Evolutionary conservation across 2,113 vertebrate species (phyloP).

Genomic region (Python bivittatus): DNA sequence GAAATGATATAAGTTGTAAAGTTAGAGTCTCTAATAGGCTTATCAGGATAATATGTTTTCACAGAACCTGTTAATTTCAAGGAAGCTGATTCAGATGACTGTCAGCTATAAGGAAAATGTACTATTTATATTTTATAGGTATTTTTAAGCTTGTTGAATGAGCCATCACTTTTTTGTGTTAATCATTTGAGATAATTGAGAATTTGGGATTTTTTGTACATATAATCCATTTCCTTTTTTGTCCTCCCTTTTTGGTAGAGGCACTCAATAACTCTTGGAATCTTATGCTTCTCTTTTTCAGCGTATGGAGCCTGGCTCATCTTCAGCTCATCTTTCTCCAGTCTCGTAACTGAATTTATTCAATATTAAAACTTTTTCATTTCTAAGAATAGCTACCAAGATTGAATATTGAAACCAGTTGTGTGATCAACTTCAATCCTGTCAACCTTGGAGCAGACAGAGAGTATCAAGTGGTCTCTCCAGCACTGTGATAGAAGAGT

Average conservation of each 20-base stretch:
- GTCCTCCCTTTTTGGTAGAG: background rate
- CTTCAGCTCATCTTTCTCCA: background rate
- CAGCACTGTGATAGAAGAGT: background rate
- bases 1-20: background rate
- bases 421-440: background rate
- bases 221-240: background rate
- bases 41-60: background rate
- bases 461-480: background rate
- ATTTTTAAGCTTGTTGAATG: background rate
- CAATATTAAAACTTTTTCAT: slow-evolving; percentile 20
- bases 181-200: background rate
- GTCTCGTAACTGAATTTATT: background rate
- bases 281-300: background rate
- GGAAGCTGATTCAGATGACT: background rate
- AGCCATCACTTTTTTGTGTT: background rate
- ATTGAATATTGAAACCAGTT: background rate
- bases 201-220: background rate
- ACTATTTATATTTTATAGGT: background rate
- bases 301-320: background rate
- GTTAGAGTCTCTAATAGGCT: background rate
- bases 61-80: background rate
- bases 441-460: background rate
- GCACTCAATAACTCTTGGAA: background rate
- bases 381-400: background rate
- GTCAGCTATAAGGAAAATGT: background rate